Evolutionary conservation across 92 coral and sea anemone genomes (phyloP), one percentile per base, ranked within the genome.

Genomic region (Pocillopora meandrina): DNA sequence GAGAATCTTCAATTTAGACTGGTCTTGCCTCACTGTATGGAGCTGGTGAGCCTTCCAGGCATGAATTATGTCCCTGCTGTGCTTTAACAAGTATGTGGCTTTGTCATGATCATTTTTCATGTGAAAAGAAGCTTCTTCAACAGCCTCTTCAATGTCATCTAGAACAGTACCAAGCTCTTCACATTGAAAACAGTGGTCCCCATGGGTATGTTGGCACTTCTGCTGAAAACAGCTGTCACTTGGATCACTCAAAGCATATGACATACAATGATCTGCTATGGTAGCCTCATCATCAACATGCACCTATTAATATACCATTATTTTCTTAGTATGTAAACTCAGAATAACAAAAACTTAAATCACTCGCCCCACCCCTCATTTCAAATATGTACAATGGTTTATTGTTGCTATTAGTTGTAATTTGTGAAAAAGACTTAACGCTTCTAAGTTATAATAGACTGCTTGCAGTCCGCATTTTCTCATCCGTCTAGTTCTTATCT

Each of bases 41-140:
- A 79, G 82, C 82, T 89, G 89, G 81, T 89, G 92, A 55, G 82
- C 87, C 82, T 74, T 89, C 92, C 92, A 89, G 34, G 65, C 59
- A 42, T 85, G 83, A 78, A 85, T 85, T 33, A 77, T 76, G 9
- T 81, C 82, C 33, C 33, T 74, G 75, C 82, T 72, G 72, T 86
- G 83, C 31, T 74, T 72, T 56, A 59, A 68, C 56, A 85, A 18
- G 49, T 74, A 85, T 68, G 59, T 14, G 18, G 79, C 79, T 59
- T 85, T 89, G 69, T 85, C 92, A 18, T 67, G 34, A 70, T 89
- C 92, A 68, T 85, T 83, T 63, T 80, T 78, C 65, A 59, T 63
- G 16, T 5, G 83, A 81, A 85, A 85, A 18, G 79, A 70, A 60
- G 63, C 70, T 61, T 68, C 71, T 65, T 77, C 26, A 11, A 79